A percentile compares a stretch with the other conserved stretches of the same genome.
Conservation (phyloP, 2,888 invertebrate genomes). For the Eristalis intricaria region DNA sequence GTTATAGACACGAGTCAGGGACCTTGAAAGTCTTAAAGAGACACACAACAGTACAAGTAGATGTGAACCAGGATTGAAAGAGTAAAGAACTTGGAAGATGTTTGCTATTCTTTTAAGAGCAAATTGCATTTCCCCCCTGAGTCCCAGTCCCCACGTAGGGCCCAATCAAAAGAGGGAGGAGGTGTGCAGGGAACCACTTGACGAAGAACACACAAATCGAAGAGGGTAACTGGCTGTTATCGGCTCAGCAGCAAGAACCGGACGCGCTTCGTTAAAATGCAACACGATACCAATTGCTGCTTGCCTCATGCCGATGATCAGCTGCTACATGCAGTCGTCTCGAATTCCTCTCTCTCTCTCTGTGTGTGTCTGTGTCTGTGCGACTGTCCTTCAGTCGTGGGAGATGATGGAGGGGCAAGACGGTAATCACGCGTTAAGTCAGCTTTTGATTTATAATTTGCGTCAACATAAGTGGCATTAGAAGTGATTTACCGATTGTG, state of each 20-base stretch:
- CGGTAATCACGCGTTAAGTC: constrained; percentile 43
- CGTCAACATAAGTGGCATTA: constrained; percentile 44
- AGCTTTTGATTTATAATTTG: constrained; percentile 57
- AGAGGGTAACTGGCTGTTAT: constrained; percentile 1
- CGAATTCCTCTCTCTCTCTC: neutral
- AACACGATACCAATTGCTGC: constrained; percentile 46
- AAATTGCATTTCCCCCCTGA: no score
- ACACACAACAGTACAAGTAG: no score
- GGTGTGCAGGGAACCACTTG: neutral
- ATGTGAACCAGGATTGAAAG: no score
- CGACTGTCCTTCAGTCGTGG: neutral
- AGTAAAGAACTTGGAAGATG: no score
- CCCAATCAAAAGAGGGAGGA: neutral
- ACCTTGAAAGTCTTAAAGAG: no score
- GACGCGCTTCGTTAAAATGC: constrained; percentile 61
- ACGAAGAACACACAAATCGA: neutral
- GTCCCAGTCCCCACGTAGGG: no score
- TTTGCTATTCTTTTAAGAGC: neutral
- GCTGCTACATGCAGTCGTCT: constrained; percentile 22
- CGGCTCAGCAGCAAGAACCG: constrained; percentile 25
- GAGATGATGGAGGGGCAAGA: neutral
- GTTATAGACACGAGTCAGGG: no score
- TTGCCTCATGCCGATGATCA: constrained; percentile 36
- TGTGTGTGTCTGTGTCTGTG: neutral
- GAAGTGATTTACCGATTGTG: constrained; percentile 52